Base-by-base conservation (phyloP, 2,113 vertebrate species). In the Taxidea taxus region DNA sequence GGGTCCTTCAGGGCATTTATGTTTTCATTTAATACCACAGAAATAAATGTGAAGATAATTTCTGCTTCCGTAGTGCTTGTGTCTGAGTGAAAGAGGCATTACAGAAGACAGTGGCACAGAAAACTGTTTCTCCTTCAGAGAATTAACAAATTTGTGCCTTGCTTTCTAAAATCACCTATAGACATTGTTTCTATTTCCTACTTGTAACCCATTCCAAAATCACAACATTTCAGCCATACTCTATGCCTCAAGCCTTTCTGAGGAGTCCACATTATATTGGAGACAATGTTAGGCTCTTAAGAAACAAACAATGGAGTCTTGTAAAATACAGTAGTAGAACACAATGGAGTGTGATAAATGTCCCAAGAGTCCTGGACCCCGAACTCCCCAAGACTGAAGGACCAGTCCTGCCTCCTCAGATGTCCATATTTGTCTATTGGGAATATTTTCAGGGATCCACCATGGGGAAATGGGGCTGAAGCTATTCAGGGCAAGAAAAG, bases 401-500 rank as follows among this genome's bases (percentile, higher is more conserved):
- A 25, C 6, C 14, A 39, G 18, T 3, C 37, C 39, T 13, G 12
- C 15, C 23, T 39, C 51, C 44, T 56, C 11, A 23, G 4, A 21
- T 31, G 34, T 16, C 9, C 13, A 1, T 34, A 2, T 70, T 12
- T 70, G 58, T 34, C n/a, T 10, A 31, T 31, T 12, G 37, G 31
- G 29, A 78, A 16, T 77, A 31, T 77, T 77, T 47, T 44, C 27
- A 29, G n/a, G 27, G 10, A 44, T 51, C 20, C 11, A 58, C 25
- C 0, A 0, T 14, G 3, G 3, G 21, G 9, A 29, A 47, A 27
- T 62, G 0, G 4, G 9, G 9, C 20, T 14, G 16, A 58, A 20
- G 42, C 6, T 66, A 7, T 42, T 66, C 3, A 14, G 11, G 8
- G 34, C 34, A 51, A 20, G 29, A 29, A 75, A 88, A 66, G 29